Percentiles rank a stretch among this genome's conserved stretches.
These are phyloP conservation scores for Branchellion lobata DNA, from an alignment of 2,888 invertebrate genomes.

Conservation along the genomic window DNA sequence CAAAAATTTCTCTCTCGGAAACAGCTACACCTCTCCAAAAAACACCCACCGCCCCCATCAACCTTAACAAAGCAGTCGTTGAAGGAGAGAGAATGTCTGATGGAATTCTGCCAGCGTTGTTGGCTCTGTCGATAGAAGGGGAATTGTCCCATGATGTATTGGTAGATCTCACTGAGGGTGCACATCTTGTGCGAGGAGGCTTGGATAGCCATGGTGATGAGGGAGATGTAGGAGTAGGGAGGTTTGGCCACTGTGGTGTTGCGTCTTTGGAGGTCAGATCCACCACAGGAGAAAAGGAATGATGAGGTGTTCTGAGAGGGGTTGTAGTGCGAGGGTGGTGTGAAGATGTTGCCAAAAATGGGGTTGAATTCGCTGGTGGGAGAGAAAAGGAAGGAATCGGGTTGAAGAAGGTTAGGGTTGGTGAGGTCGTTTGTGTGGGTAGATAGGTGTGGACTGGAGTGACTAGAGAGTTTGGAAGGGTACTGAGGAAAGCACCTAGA, in stretches of 20 bases:
- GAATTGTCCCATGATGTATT: constrained; percentile 98
- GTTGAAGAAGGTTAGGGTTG: neutral
- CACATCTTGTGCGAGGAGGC: constrained; percentile 92
- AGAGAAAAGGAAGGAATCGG: too few species aligned
- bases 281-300: neutral
- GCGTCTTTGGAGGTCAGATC: constrained; percentile 61
- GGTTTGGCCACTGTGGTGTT: constrained; percentile 76
- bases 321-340: neutral
- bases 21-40: too few species aligned
- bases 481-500: neutral
- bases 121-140: constrained; percentile 98
- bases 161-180: constrained; percentile 95
- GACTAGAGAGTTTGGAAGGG: too few species aligned
- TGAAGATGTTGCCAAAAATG: constrained; percentile 14
- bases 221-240: constrained; percentile 96
- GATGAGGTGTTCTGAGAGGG: neutral
- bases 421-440: neutral
- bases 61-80: constrained; percentile 99
- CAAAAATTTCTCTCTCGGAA: too few species aligned
- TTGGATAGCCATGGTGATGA: constrained; percentile 99
- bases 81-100: constrained; percentile 92
- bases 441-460: too few species aligned
- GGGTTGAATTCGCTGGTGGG: neutral
- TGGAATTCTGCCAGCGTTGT: constrained; percentile 99
- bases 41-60: constrained; percentile 57